Evolutionary conservation across 2,113 vertebrate species (phyloP).

Genomic region (Zingel zingel): DNA sequence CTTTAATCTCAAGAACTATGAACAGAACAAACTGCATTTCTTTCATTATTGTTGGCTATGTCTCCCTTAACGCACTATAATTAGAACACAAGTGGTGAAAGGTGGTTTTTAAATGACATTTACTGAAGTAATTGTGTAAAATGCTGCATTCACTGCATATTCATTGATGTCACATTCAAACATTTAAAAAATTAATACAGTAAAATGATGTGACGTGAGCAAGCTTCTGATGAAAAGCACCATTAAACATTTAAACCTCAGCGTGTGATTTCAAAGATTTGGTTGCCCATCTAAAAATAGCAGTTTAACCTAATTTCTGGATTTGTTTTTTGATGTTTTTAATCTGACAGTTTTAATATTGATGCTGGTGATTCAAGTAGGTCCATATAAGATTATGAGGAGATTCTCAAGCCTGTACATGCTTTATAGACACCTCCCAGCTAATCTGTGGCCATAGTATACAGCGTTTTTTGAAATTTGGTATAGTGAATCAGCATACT

Average conservation of each 20-base stretch:
- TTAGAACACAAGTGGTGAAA: background rate
- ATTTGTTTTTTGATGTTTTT: slow-evolving; percentile 25
- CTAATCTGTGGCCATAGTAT: background rate
- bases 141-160: background rate
- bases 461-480: background rate
- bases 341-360: slow-evolving; percentile 36
- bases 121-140: background rate
- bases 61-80: background rate
- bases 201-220: background rate
- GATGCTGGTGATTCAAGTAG: slow-evolving; percentile 7
- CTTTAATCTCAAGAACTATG: background rate
- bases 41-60: background rate
- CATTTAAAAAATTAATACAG: background rate
- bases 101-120: slow-evolving; percentile 6
- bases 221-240: slow-evolving; percentile 20
- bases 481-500: background rate
- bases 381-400: background rate
- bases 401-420: slow-evolving; percentile 16
- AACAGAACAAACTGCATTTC: background rate
- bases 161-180: slow-evolving; percentile 17
- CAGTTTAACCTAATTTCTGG: slow-evolving; percentile 41
- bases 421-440: background rate
- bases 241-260: background rate
- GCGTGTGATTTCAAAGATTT: background rate
- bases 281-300: slow-evolving; percentile 29